Conservation (phyloP, 1,140 invertebrate genomes). For the Tetramorium alpestre region DNA sequence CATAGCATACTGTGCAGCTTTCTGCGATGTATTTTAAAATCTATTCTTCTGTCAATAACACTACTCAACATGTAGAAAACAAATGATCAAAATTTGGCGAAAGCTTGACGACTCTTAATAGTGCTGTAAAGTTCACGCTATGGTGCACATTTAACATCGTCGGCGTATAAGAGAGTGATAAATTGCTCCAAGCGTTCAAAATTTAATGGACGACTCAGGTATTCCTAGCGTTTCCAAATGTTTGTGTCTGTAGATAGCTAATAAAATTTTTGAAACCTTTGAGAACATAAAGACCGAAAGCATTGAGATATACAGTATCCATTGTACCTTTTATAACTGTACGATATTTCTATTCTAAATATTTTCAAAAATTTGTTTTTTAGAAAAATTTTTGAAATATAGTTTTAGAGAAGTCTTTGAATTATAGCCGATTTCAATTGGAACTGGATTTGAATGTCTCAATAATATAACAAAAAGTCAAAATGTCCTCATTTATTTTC, state of each 20-base stretch:
- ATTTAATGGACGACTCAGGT: slow-evolving; percentile 17
- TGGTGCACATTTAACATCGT: slow-evolving; percentile 5
- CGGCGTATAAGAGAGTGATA: slow-evolving; percentile 11
- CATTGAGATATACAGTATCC: background rate
- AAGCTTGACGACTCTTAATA: background rate
- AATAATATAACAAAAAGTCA: background rate
- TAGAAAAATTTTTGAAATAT: background rate
- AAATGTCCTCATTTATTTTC: background rate
- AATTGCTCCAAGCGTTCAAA: slow-evolving; percentile 28
- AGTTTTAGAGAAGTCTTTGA: too few species aligned
- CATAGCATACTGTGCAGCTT: background rate
- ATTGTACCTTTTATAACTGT: too few species aligned
- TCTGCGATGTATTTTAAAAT: background rate
- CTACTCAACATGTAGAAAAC: background rate
- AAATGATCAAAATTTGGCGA: background rate
- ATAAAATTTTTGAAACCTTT: background rate
- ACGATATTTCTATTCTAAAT: background rate
- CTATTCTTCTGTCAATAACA: background rate
- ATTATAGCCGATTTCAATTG: too few species aligned
- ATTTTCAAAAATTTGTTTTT: background rate
- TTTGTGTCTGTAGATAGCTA: background rate
- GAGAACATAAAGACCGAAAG: background rate
- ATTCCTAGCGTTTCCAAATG: background rate
- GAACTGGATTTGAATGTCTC: background rate
- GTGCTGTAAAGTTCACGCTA: background rate